Base-by-base conservation (phyloP, 2,113 vertebrate genomes). In the Buteo buteo region DNA sequence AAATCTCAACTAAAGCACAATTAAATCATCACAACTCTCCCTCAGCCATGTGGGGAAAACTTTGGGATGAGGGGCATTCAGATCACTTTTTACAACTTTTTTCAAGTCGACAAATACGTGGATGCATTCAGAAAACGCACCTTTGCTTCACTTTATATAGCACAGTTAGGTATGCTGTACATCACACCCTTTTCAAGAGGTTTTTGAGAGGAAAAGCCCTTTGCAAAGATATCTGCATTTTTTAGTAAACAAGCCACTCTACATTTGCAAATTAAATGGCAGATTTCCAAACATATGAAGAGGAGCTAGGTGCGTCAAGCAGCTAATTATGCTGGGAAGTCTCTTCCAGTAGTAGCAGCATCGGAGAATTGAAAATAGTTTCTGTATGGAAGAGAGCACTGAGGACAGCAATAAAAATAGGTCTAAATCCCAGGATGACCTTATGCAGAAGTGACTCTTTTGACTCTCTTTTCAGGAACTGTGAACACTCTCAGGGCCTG, bases 281-380 rank as follows among this genome's bases (percentile, higher is more conserved):
- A 92, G 44, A 64, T 79, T 95, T 97, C 83, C 90, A 95, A 84
- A 55, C n/a, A n/a, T 6, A n/a, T 59, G 88, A 95, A 92, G 73
- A 90, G 79, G 21, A 94, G 24, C 21, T 81, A 92, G 90, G 90
- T 78, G 57, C 0, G 0, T 67, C 64, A 64, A 79, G 38, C 55
- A 86, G 47, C 38, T 87, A 71, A 85, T 95, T 95, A 94, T 34
- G 5, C 40, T 67, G 52, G 47, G 18, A 89, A 83, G 64, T 54
- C 74, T 80, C 59, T 83, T 88, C 40, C 0, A 0, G 50, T 77
- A 73, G 32, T 16, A 76, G 65, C 61, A 69, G 40, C 70, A 50
- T 40, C 1, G 4, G 49, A 79, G 61, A 86, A 85, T 1, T 78
- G 47, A 78, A 91, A 91, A 72, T 7, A 87, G 24, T 76, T 87